Percentiles rank a stretch among this genome's conserved stretches.
These are phyloP conservation scores for Papilio aristodemus DNA, from an alignment of 1,140 invertebrate species.

Conservation along the genomic window DNA sequence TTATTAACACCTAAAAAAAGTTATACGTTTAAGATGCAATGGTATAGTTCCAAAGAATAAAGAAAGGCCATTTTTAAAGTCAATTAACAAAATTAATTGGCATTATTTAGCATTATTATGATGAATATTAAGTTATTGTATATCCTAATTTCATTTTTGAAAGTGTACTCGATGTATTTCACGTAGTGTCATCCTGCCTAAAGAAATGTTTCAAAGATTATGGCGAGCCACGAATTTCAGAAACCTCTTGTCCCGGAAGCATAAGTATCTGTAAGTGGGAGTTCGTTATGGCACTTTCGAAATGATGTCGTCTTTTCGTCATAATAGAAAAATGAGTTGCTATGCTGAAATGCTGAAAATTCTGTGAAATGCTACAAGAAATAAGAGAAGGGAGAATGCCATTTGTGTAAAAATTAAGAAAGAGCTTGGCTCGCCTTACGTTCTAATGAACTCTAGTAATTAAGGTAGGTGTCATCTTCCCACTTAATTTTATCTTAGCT, in stretches of 20 bases:
- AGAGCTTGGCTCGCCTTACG: too few relatives aligned
- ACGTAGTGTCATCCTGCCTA: not conserved
- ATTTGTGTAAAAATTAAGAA: too few relatives aligned
- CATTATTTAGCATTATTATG: too few relatives aligned
- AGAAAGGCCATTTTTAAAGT: too few relatives aligned
- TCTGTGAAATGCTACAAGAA: not conserved
- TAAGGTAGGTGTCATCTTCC: too few relatives aligned
- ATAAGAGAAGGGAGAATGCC: not conserved
- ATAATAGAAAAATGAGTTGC: conserved; percentile 12
- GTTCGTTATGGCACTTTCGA: conserved; percentile 4
- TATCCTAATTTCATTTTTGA: too few relatives aligned
- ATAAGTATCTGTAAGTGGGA: not conserved
- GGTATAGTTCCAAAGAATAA: too few relatives aligned
- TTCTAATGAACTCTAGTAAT: too few relatives aligned
- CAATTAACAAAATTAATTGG: too few relatives aligned
- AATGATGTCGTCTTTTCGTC: not conserved
- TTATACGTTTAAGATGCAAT: too few relatives aligned
- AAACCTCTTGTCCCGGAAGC: conserved; percentile 6
- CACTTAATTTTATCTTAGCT: too few relatives aligned
- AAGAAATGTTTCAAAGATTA: not conserved
- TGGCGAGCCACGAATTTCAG: conserved; percentile 14
- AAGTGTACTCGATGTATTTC: not conserved
- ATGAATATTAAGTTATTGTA: too few relatives aligned
- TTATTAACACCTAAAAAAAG: not conserved
- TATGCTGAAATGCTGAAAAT: not conserved